A percentile compares a stretch with the other conserved stretches of the same genome.
phyloP scores from a whole-genome alignment of 2,888 invertebrate genomes.

The Augochlorella aurata region DNA sequence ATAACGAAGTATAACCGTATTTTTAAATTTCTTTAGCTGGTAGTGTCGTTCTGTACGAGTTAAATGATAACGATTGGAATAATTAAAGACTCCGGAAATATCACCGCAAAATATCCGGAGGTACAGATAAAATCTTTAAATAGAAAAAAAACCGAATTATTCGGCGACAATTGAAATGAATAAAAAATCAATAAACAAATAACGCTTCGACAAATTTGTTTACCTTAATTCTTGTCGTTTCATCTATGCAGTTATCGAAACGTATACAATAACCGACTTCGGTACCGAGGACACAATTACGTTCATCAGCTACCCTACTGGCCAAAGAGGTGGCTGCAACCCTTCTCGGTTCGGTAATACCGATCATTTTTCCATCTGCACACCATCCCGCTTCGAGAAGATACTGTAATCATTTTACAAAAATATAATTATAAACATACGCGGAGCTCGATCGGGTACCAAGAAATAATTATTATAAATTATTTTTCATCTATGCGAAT shows the following conservation, averaged over 20 bases:
- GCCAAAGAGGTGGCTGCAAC: slow-evolving; percentile 95
- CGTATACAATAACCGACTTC: slow-evolving; percentile 93
- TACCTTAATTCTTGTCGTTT: slow-evolving; percentile 89
- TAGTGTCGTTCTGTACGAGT: background rate
- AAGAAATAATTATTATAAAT: no score
- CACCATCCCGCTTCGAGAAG: slow-evolving; percentile 94
- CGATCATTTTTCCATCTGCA: slow-evolving; percentile 88
- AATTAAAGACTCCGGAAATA: slow-evolving; percentile 4
- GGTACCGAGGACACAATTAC: slow-evolving; percentile 84
- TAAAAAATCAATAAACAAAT: background rate
- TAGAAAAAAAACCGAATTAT: background rate
- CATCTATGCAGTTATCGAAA: slow-evolving; percentile 86
- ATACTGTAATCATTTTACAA: slow-evolving; percentile 85
- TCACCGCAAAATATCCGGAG: background rate
- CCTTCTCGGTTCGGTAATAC: slow-evolving; percentile 95
- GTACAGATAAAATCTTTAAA: background rate
- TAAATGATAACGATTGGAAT: background rate
- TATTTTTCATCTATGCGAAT: background rate
- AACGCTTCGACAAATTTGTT: background rate
- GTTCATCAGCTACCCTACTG: slow-evolving; percentile 93
- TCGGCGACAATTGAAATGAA: background rate
- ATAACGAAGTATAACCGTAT: no score
- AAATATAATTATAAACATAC: slow-evolving; percentile 39
- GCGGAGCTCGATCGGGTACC: background rate
- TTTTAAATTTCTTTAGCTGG: background rate